Base-by-base conservation (phyloP, 2,113 vertebrate genomes). In the Apodemus speciosus region DNA sequence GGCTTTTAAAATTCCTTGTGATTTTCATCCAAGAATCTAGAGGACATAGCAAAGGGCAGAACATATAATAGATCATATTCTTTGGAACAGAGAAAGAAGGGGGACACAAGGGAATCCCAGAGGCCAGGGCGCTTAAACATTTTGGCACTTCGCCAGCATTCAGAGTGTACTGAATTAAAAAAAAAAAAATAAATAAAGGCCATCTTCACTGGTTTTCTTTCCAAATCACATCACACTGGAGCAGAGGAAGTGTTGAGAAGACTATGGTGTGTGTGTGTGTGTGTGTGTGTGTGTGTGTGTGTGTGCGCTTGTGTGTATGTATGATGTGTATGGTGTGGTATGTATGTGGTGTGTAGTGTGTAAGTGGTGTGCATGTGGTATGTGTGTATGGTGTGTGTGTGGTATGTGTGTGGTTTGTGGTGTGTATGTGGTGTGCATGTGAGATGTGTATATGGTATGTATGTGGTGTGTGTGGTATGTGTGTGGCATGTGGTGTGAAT, bases 11-110 rank as follows among this genome's bases (percentile, higher is more conserved):
- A 71, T 25, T 86, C 43, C 76, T 84, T 91, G 73, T 96, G 96
- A 95, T 92, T 96, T 95, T 93, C 89, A 86, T 27, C 89, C 93
- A 95, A 97, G 89, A 97, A 97, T 97, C 95, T 97, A 97, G 96
- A 97, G 92, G 97, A 96, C 94, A 97, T 60, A 43, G 89, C 95
- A 97, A 97, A 97, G 95, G 97, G 96, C 97, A 97, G 95, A 97
- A 95, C 98, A 97, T 98, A 98, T 98, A 98, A 97, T 96, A 97
- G 93, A 92, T 85, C 76, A 20, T 60, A 80, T 62, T 95, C 91
- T 92, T 88, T 85, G 38, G 77, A 16, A 90, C 93, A 56, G 88
- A 84, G 91, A 90, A 77, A 38, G 77, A 27, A 81, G n/a, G 32
- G 87, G 46, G 91, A 84, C 64, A 71, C 23, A 69, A 89, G 40